A percentile compares a stretch with the other conserved stretches of the same genome.
Conservation (phyloP, 1,140 invertebrate genomes). For the Bicyclus anynana region DNA sequence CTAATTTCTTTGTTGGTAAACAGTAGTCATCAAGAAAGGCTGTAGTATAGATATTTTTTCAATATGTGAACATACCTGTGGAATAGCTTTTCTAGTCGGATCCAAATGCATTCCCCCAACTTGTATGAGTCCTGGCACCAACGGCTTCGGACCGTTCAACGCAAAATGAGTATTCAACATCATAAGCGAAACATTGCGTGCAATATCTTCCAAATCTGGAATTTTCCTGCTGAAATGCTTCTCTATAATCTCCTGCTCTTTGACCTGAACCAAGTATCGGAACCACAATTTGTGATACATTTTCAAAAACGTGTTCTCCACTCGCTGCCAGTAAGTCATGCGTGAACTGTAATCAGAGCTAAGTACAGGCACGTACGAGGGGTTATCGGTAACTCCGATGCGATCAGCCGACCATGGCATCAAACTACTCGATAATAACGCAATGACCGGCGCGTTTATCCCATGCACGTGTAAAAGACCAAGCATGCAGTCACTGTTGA, state of each 20-base stretch:
- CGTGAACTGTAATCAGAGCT: slow-evolving; percentile 55
- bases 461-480: slow-evolving; percentile 77
- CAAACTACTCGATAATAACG: slow-evolving; percentile 77
- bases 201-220: slow-evolving; percentile 62
- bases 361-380: slow-evolving; percentile 79
- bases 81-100: slow-evolving; percentile 25
- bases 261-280: slow-evolving; percentile 42
- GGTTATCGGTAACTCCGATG: slow-evolving; percentile 79
- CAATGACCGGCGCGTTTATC: slow-evolving; percentile 76
- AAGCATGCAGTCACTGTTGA: slow-evolving; percentile 82
- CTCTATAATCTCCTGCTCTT: slow-evolving; percentile 64
- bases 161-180: slow-evolving; percentile 78
- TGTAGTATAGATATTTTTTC: no score
- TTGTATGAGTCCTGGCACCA: slow-evolving; percentile 71
- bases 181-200: slow-evolving; percentile 60
- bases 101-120: slow-evolving; percentile 41
- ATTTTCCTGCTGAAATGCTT: slow-evolving; percentile 64
- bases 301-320: slow-evolving; percentile 72
- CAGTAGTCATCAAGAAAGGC: no score
- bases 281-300: slow-evolving; percentile 50
- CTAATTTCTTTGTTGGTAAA: no score
- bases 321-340: slow-evolving; percentile 79
- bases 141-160: slow-evolving; percentile 74
- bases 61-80: slow-evolving; percentile 19
- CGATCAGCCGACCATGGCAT: slow-evolving; percentile 79